phyloP scores from a whole-genome alignment of 2,797 vertebrate species.

The Gallirallus australis region DNA sequence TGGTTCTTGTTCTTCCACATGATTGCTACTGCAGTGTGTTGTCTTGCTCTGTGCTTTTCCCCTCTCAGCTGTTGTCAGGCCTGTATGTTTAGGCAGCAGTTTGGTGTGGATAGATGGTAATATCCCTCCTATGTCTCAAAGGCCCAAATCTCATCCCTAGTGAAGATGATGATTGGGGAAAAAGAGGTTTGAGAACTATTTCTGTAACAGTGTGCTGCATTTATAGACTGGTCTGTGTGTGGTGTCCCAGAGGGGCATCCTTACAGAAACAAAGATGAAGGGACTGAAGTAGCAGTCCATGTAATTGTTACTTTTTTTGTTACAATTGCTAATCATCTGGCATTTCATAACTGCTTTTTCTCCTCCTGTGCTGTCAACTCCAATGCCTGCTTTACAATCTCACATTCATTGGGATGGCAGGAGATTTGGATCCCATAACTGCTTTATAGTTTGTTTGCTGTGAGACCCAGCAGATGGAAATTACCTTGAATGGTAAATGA shows the following conservation, averaged over 20 bases:
- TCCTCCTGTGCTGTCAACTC: neutral
- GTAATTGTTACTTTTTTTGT: neutral
- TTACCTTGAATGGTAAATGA: neutral
- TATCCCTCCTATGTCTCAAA: neutral
- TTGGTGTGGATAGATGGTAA: neutral
- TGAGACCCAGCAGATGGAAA: neutral
- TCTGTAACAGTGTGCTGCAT: neutral
- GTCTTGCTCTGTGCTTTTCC: neutral
- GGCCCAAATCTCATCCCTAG: neutral
- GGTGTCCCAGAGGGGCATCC: neutral
- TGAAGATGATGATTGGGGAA: neutral
- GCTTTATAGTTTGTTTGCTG: neutral
- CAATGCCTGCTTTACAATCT: neutral
- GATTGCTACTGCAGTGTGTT: neutral
- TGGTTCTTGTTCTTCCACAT: neutral
- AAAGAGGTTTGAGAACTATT: neutral
- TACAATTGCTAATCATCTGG: neutral
- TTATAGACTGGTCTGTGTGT: neutral
- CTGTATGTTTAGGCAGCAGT: neutral
- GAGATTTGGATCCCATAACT: neutral
- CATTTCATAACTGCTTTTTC: neutral
- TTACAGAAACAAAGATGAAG: neutral
- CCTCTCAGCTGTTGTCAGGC: neutral
- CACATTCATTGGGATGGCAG: neutral
- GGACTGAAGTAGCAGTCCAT: neutral